phyloP scores from a whole-genome alignment of 92 coral and sea anemone species.

The Montipora capitata region DNA sequence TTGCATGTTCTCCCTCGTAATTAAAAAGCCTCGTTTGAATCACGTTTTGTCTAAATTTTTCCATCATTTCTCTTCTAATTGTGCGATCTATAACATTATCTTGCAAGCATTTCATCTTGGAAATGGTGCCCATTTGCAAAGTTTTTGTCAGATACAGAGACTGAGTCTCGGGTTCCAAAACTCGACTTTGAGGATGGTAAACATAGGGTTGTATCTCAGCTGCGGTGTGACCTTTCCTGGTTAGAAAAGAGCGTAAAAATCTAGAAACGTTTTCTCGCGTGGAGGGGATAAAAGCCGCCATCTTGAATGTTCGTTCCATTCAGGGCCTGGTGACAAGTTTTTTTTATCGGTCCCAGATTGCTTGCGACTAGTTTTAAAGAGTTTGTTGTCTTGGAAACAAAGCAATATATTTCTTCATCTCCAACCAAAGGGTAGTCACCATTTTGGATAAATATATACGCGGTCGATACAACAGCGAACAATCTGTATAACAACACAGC shows the following conservation, averaged over 20 bases:
- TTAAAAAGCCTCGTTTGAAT: constrained; percentile 75
- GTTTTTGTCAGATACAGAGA: constrained; percentile 89
- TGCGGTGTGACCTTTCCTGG: constrained; percentile 4
- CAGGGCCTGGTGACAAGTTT: background rate
- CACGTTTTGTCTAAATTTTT: constrained; percentile 81
- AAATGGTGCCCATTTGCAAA: constrained; percentile 73
- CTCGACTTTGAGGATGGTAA: constrained; percentile 93
- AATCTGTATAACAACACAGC: background rate
- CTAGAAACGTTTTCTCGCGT: constrained; percentile 18
- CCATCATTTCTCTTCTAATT: constrained; percentile 75
- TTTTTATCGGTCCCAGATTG: background rate
- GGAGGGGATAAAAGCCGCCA: constrained; percentile 17
- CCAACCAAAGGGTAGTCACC: constrained; percentile 53
- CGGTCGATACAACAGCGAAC: constrained; percentile 9
- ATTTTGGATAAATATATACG: constrained; percentile 45
- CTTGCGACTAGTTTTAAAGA: background rate
- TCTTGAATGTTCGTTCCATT: constrained; percentile 11
- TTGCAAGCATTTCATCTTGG: constrained; percentile 45
- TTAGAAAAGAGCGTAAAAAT: constrained; percentile 1
- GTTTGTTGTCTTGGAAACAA: constrained; percentile 63
- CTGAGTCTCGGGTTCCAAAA: constrained; percentile 89
- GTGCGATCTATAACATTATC: constrained; percentile 45
- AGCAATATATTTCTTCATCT: constrained; percentile 33
- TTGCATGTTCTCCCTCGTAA: constrained; percentile 82
- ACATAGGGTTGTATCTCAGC: constrained; percentile 80